Evolutionary conservation across 2,888 invertebrate genomes (phyloP).

Genomic region (Idaea dimidiata): DNA sequence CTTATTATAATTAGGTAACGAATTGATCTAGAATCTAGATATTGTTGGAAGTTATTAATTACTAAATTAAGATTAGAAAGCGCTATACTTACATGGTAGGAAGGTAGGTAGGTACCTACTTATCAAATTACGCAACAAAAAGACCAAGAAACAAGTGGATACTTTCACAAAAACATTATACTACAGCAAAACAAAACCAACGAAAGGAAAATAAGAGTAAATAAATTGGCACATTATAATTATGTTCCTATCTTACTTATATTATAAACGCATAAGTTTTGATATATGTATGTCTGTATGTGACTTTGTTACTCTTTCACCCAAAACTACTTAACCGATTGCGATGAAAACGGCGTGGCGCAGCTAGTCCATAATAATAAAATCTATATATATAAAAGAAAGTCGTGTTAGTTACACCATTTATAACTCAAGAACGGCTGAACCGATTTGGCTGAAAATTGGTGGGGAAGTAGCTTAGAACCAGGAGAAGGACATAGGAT

Average conservation of each 20-base stretch:
- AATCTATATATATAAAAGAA: too few relatives aligned
- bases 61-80: background rate
- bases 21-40: background rate
- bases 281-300: too few relatives aligned
- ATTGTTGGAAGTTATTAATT: background rate
- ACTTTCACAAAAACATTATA: background rate
- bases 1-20: background rate
- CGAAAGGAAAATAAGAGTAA: background rate
- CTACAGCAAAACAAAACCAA: background rate
- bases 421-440: too few relatives aligned
- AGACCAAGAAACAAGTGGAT: background rate
- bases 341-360: too few relatives aligned
- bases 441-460: too few relatives aligned
- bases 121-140: background rate
- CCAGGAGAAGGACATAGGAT: too few relatives aligned
- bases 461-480: too few relatives aligned
- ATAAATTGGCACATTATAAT: background rate
- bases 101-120: background rate
- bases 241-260: background rate
- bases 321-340: too few relatives aligned
- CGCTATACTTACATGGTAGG: background rate
- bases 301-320: too few relatives aligned
- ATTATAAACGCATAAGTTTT: too few relatives aligned
- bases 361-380: too few relatives aligned
- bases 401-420: too few relatives aligned